phyloP scores from a whole-genome alignment of 2,797 vertebrate species.

The Micropoecilia bifurca region DNA sequence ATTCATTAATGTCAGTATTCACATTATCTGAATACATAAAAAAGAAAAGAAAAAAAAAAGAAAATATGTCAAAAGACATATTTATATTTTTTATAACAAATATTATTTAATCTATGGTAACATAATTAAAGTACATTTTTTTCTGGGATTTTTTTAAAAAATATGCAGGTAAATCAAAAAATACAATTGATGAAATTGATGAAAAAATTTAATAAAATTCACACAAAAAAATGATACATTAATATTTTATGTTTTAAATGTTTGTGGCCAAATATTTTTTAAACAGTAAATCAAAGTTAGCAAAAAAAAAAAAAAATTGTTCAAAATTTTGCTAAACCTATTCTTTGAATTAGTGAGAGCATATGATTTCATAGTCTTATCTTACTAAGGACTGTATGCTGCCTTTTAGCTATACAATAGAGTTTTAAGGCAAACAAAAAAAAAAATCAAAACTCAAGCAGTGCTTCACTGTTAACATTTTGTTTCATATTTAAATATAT shows the following conservation, averaged over 20 bases:
- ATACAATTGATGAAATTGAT: not conserved
- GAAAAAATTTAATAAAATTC: not conserved
- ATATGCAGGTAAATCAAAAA: not conserved
- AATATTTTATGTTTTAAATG: not conserved
- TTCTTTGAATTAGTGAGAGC: not conserved
- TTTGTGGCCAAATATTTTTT: not conserved
- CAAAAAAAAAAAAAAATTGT: not conserved
- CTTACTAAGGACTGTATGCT: not conserved
- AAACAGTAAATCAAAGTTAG: not conserved
- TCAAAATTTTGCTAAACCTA: not conserved
- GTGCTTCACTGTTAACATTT: not conserved
- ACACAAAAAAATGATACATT: not conserved
- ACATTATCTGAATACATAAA: not conserved
- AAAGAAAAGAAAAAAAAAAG: too few species aligned
- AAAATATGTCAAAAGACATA: not conserved
- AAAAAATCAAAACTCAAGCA: not conserved
- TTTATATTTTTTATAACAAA: not conserved
- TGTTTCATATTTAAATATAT: not conserved
- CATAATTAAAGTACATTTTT: not conserved
- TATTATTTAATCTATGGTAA: not conserved
- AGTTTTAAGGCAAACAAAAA: not conserved
- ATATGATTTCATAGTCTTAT: not conserved
- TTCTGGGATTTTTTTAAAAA: not conserved
- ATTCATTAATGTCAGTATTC: not conserved
- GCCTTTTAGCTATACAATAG: too few species aligned